These are phyloP conservation scores for Aplodontia rufa DNA, from an alignment of 2,113 vertebrate genomes.

Conservation along the genomic window DNA sequence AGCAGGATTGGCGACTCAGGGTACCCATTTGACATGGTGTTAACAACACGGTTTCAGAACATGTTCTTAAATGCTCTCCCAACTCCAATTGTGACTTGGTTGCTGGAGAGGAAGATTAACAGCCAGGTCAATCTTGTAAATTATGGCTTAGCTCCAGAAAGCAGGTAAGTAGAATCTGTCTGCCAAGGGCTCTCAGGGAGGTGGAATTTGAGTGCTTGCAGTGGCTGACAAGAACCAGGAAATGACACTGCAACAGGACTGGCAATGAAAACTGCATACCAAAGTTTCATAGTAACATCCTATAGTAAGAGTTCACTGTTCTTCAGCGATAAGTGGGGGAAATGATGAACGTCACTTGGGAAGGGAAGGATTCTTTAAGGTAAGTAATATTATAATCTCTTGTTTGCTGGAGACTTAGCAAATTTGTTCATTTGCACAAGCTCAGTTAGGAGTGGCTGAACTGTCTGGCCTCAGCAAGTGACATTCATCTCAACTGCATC, in stretches of 20 bases:
- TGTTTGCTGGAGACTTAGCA: neutral
- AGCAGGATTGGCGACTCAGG: constrained; percentile 84
- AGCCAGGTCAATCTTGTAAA: constrained; percentile 88
- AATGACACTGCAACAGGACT: neutral
- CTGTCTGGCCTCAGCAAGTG: neutral
- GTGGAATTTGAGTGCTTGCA: neutral
- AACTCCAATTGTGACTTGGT: constrained; percentile 78
- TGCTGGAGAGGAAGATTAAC: too few species aligned
- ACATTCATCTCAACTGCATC: neutral
- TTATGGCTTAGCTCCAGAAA: constrained; percentile 87
- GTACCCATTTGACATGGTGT: constrained; percentile 89
- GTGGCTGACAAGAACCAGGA: neutral
- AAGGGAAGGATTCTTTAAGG: neutral
- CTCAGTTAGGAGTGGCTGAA: neutral
- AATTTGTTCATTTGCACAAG: neutral
- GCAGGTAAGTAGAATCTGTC: constrained; percentile 82
- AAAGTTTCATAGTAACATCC: neutral
- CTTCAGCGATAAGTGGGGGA: neutral
- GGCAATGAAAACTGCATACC: neutral
- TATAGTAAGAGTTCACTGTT: too few species aligned
- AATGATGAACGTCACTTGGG: neutral
- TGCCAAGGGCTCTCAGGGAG: too few species aligned
- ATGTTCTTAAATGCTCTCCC: too few species aligned
- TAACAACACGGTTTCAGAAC: constrained; percentile 78
- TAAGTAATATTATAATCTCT: neutral